phyloP scores from a whole-genome alignment of 35 echinoderm and acorn worm species.

The Patiria miniata region DNA sequence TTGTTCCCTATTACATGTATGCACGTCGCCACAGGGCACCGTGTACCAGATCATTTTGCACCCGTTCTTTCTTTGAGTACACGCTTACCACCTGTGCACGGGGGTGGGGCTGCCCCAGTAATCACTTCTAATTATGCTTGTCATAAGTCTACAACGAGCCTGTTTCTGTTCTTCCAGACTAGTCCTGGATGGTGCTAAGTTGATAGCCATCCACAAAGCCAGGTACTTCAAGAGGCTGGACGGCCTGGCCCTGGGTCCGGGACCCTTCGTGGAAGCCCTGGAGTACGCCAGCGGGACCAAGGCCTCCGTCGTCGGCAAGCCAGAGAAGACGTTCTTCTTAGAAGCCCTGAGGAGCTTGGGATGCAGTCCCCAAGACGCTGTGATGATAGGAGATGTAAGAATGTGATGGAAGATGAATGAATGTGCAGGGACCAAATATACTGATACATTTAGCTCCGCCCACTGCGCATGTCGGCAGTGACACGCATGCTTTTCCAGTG shows the following conservation, averaged over 20 bases:
- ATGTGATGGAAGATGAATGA: neutral
- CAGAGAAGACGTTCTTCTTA: slow-evolving; percentile 77
- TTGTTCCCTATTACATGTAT: too few species aligned
- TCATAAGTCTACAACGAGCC: too few species aligned
- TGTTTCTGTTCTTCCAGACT: slow-evolving; percentile 59
- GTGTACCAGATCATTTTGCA: too few species aligned
- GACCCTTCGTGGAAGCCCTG: slow-evolving; percentile 85
- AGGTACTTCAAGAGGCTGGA: slow-evolving; percentile 85
- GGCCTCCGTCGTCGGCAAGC: slow-evolving; percentile 86
- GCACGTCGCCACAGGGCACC: too few species aligned
- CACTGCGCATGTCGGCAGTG: neutral
- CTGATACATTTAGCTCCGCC: too few species aligned
- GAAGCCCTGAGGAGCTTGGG: slow-evolving; percentile 71
- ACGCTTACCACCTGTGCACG: too few species aligned
- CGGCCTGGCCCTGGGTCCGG: slow-evolving; percentile 87
- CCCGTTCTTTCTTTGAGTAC: too few species aligned
- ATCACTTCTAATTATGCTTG: too few species aligned
- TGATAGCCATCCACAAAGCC: slow-evolving; percentile 90
- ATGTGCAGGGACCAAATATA: neutral
- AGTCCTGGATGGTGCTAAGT: slow-evolving; percentile 64
- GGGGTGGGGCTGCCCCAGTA: too few species aligned
- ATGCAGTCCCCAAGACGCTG: slow-evolving; percentile 76
- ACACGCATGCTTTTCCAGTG: too few species aligned
- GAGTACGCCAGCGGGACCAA: slow-evolving; percentile 78
- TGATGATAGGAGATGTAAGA: slow-evolving; percentile 99